Evolutionary conservation across 2,797 vertebrate species (phyloP).

Genomic region (Rhinichthys osculus): DNA sequence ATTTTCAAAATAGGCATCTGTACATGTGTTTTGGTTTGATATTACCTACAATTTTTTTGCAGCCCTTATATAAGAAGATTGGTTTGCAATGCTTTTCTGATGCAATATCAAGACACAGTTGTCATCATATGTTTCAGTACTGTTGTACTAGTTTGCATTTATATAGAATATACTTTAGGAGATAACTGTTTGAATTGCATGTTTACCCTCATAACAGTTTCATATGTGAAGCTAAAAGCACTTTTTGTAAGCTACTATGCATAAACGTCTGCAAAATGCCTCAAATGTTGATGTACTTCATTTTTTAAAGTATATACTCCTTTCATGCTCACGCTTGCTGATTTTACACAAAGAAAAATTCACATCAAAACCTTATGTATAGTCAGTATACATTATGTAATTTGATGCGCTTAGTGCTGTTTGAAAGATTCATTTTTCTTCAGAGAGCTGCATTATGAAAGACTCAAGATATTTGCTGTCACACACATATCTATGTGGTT

Average conservation of each 20-base stretch:
- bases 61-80: conserved; percentile 1
- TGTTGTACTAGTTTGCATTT: conserved; percentile 1
- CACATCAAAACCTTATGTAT: conserved; percentile 7
- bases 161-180: background rate
- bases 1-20: conserved; percentile 5
- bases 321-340: background rate
- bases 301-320: conserved; percentile 15
- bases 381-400: conserved; percentile 21
- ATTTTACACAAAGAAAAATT: background rate
- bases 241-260: background rate
- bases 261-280: background rate
- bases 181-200: background rate
- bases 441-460: conserved; percentile 26
- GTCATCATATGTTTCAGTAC: background rate
- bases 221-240: background rate
- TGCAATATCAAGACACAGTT: background rate
- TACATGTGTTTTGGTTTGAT: background rate
- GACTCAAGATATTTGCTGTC: conserved; percentile 32
- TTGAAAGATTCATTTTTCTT: conserved; percentile 31
- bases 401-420: background rate
- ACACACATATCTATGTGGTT: conserved; percentile 4
- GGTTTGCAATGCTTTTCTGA: background rate
- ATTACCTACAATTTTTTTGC: background rate
- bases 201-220: background rate
- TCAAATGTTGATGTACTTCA: conserved; percentile 4